Conservation (phyloP, 2,797 vertebrate species). For the Argentina silus region DNA sequence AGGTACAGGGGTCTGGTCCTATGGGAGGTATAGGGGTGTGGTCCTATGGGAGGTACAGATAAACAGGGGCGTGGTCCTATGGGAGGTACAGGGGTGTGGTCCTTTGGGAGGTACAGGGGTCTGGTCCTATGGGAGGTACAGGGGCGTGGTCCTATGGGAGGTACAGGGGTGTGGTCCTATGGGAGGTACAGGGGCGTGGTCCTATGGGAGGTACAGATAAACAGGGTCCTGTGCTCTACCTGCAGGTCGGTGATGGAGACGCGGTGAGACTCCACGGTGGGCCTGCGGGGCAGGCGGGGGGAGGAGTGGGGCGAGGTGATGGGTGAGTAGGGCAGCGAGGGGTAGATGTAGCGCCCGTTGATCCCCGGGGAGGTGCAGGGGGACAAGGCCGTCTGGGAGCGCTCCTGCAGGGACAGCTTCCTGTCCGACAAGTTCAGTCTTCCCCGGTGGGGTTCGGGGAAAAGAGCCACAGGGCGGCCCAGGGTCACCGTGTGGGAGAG, state of each 20-base stretch:
- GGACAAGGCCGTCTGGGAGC: slow-evolving; percentile 74
- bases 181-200: no score
- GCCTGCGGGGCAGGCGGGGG: slow-evolving; percentile 88
- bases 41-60: no score
- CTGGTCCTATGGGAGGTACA: no score
- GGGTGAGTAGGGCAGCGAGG: slow-evolving; percentile 87
- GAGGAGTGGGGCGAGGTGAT: slow-evolving; percentile 93
- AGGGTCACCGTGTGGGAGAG: slow-evolving; percentile 65
- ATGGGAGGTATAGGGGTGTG: no score
- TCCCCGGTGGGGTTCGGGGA: slow-evolving; percentile 68
- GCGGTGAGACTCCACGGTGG: slow-evolving; percentile 94
- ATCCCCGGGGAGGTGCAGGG: slow-evolving; percentile 74
- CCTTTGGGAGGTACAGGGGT: no score
- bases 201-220: background rate
- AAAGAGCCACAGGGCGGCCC: slow-evolving; percentile 57
- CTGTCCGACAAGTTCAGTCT: slow-evolving; percentile 84
- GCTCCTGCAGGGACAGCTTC: slow-evolving; percentile 93
- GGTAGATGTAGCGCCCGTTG: slow-evolving; percentile 87
- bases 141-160: no score
- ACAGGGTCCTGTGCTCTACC: slow-evolving; percentile 69
- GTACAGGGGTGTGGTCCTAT: no score
- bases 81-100: no score
- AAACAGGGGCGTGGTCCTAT: no score
- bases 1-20: no score
- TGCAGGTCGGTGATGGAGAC: slow-evolving; percentile 96